Percentiles rank a stretch among this genome's conserved stretches.
Evolutionary conservation across 2,797 vertebrate genomes (phyloP).

Genomic region (Tachyglossus aculeatus): DNA sequence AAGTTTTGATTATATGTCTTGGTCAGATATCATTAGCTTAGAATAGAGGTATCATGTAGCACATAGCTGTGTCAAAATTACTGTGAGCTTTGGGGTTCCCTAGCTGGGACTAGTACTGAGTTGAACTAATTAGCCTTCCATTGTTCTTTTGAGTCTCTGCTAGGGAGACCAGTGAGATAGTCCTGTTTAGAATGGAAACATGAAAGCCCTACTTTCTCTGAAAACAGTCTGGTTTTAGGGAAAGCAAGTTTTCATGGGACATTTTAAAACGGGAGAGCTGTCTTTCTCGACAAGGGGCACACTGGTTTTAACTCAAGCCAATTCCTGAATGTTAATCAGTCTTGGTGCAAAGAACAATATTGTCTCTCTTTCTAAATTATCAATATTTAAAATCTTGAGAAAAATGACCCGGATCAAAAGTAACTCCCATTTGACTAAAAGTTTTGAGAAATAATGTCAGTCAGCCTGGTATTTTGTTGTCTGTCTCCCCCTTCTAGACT

Average conservation of each 20-base stretch:
- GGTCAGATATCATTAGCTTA: slow-evolving; percentile 52
- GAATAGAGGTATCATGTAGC: slow-evolving; percentile 51
- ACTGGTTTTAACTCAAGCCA: background rate
- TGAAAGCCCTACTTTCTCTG: slow-evolving; percentile 48
- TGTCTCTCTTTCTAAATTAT: slow-evolving; percentile 7
- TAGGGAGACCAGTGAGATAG: slow-evolving; percentile 56
- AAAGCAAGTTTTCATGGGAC: slow-evolving; percentile 45
- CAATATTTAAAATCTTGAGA: slow-evolving; percentile 22
- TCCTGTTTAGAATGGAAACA: slow-evolving; percentile 46
- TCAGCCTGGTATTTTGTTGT: too few relatives aligned
- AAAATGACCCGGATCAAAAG: slow-evolving; percentile 39
- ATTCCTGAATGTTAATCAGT: slow-evolving; percentile 51
- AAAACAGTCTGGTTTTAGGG: slow-evolving; percentile 42
- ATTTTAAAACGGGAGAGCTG: slow-evolving; percentile 54
- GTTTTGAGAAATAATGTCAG: slow-evolving; percentile 67
- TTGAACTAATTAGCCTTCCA: slow-evolving; percentile 55
- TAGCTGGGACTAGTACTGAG: slow-evolving; percentile 38
- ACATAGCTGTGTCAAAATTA: slow-evolving; percentile 52
- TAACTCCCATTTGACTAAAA: slow-evolving; percentile 67
- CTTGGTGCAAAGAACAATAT: slow-evolving; percentile 21
- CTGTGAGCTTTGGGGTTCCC: slow-evolving; percentile 41
- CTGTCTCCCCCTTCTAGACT: too few relatives aligned
- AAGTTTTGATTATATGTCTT: slow-evolving; percentile 52
- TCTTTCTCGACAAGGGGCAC: slow-evolving; percentile 1
- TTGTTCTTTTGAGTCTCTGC: slow-evolving; percentile 52